These are phyloP conservation scores for Phyllostomus discolor DNA, from an alignment of 2,113 vertebrate genomes.

Conservation along the genomic window DNA sequence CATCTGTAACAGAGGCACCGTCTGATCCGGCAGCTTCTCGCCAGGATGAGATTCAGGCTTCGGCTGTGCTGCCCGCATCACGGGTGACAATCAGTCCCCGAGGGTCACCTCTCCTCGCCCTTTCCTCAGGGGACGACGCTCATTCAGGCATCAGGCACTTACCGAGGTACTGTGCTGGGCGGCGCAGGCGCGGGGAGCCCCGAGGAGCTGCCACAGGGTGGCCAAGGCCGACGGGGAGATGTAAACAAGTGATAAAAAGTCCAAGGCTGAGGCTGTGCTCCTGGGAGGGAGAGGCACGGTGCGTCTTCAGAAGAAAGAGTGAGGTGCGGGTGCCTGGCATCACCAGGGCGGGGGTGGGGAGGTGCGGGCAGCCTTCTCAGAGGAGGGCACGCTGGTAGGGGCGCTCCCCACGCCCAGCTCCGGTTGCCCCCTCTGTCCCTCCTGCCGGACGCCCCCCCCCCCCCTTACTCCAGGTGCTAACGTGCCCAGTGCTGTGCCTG, in stretches of 20 bases:
- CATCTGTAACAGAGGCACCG: no score
- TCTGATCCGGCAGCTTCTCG: no score
- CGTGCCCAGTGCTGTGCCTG: background rate
- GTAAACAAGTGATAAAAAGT: background rate
- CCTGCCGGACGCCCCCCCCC: background rate
- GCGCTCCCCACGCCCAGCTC: background rate
- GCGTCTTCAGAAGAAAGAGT: background rate
- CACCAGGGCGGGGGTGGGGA: accelerated
- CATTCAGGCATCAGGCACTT: no score
- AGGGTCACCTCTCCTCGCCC: no score
- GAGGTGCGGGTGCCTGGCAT: background rate
- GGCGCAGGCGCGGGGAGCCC: no score
- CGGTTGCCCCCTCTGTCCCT: background rate
- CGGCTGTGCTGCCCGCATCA: no score
- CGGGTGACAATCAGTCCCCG: no score
- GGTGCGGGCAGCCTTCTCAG: no score
- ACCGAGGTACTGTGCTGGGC: no score
- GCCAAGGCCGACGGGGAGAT: background rate
- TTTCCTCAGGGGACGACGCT: no score
- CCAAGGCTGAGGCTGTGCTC: background rate
- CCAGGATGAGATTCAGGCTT: no score
- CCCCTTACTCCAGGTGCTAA: accelerated
- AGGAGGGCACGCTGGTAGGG: background rate
- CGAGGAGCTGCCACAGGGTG: background rate
- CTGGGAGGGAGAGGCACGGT: accelerated